phyloP scores from a whole-genome alignment of 2,797 vertebrate genomes.

The Menidia menidia region DNA sequence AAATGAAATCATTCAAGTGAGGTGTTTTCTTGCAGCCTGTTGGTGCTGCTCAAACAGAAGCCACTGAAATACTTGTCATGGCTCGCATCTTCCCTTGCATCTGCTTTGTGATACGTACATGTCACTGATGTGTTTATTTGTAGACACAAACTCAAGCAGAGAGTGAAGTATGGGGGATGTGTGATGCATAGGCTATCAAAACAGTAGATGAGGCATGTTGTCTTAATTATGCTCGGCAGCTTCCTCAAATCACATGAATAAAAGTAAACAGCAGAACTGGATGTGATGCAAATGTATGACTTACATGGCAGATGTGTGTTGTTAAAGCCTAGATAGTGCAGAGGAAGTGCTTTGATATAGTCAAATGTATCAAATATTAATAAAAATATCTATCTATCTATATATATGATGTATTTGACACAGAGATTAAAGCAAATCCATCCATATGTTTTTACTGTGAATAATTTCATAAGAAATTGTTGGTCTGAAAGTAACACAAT shows the following conservation, averaged over 20 bases:
- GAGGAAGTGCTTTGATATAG: neutral
- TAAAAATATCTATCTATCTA: constrained; percentile 20
- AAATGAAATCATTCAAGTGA: constrained; percentile 7
- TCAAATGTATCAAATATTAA: too few species aligned
- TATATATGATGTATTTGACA: neutral
- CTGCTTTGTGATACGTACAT: constrained; percentile 2
- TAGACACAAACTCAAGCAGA: constrained; percentile 27
- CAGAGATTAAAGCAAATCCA: constrained; percentile 33
- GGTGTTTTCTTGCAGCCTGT: constrained; percentile 21
- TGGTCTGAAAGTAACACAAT: constrained; percentile 38
- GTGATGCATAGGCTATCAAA: constrained; percentile 49
- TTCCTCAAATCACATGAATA: constrained; percentile 75
- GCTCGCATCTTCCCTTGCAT: neutral
- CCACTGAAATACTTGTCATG: neutral
- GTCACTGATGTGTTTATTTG: constrained; percentile 1
- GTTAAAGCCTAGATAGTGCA: constrained; percentile 66
- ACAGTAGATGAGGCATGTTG: constrained; percentile 52
- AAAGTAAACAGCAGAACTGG: constrained; percentile 63
- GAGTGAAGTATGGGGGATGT: constrained; percentile 6
- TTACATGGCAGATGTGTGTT: constrained; percentile 55
- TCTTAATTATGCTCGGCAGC: constrained; percentile 76
- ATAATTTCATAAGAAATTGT: constrained; percentile 44
- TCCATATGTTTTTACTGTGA: constrained; percentile 41
- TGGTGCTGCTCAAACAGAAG: constrained; percentile 18
- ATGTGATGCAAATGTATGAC: constrained; percentile 34